Percentiles rank a stretch among this genome's conserved stretches.
Evolutionary conservation across 2,113 vertebrate species (phyloP).

Genomic region (Thomomys bottae): DNA sequence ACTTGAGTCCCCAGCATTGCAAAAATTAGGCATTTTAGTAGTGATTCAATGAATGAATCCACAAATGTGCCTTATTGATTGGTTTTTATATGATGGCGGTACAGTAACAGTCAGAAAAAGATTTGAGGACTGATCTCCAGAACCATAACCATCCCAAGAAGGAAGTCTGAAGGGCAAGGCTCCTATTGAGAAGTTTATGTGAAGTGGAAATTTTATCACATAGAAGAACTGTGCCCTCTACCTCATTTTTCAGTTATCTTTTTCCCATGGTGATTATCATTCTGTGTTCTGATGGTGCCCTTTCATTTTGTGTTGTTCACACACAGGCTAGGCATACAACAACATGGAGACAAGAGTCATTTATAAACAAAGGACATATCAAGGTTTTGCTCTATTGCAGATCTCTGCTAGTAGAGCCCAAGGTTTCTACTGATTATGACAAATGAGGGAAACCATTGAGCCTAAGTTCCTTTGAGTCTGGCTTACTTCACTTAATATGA

Average conservation of each 20-base stretch:
- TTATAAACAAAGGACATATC: too few relatives aligned
- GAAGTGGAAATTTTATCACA: neutral
- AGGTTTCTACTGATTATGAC: too few relatives aligned
- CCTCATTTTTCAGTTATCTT: neutral
- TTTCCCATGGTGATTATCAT: neutral
- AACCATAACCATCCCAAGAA: too few relatives aligned
- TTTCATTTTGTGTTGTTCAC: neutral
- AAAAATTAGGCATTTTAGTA: neutral
- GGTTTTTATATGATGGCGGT: neutral
- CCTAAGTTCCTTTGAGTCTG: too few relatives aligned
- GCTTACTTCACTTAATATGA: too few relatives aligned
- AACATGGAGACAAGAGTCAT: too few relatives aligned
- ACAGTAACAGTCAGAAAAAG: neutral
- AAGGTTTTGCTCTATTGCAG: too few relatives aligned
- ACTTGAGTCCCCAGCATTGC: neutral
- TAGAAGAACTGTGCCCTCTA: neutral
- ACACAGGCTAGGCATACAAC: too few relatives aligned
- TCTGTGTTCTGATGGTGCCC: neutral
- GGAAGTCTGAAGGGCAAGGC: neutral
- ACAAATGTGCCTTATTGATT: neutral
- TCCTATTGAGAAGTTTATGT: neutral
- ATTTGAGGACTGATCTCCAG: neutral
- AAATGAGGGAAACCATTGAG: too few relatives aligned
- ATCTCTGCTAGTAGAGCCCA: too few relatives aligned
- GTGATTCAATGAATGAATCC: neutral